Evolutionary conservation across 2,113 vertebrate genomes (phyloP).

Genomic region (Hyperopisus bebe): DNA sequence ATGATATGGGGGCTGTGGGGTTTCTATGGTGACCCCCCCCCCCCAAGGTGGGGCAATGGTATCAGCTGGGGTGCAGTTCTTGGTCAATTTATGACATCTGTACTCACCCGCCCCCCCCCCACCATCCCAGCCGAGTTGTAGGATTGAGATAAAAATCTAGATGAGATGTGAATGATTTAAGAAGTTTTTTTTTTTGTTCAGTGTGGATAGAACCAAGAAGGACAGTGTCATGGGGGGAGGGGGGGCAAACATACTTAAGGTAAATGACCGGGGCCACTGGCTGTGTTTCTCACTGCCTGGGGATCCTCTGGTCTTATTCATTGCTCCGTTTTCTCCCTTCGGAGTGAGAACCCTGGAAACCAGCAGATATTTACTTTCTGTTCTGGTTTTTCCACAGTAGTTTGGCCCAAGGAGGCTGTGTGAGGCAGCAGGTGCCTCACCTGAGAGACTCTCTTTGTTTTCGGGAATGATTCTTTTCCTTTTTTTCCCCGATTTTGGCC

Average conservation of each 20-base stretch:
- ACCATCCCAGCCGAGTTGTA: neutral
- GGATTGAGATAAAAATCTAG: neutral
- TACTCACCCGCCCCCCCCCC: neutral
- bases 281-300: neutral
- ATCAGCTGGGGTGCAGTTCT: neutral
- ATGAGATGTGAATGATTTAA: neutral
- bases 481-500: neutral
- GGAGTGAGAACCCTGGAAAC: neutral
- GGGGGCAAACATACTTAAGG: neutral
- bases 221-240: neutral
- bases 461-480: neutral
- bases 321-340: neutral
- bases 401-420: neutral
- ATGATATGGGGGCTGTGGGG: neutral
- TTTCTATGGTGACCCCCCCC: neutral
- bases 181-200: too few relatives aligned
- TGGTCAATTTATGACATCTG: neutral
- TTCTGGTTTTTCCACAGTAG: neutral
- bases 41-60: neutral
- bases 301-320: neutral
- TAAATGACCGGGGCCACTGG: neutral
- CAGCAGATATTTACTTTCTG: neutral
- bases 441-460: neutral
- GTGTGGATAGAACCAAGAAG: neutral
- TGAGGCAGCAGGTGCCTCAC: neutral